Evolutionary conservation across 2,888 invertebrate species (phyloP).

Genomic region (Plusia festucae): DNA sequence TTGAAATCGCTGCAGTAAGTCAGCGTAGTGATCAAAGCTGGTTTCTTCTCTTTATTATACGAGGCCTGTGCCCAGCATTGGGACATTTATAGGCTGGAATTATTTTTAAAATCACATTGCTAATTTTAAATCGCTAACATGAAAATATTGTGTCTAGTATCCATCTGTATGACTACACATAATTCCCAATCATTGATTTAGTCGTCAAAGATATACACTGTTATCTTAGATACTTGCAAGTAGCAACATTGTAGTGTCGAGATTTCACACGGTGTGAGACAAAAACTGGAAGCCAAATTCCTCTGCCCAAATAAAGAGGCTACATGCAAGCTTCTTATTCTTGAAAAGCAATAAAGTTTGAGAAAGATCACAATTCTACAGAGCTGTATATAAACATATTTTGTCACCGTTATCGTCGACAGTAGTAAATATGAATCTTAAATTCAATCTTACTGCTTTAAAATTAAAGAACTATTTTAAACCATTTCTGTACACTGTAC

Average conservation of each 20-base stretch:
- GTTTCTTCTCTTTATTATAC: too few relatives aligned
- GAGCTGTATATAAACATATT: not conserved
- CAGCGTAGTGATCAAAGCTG: too few relatives aligned
- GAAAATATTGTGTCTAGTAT: too few relatives aligned
- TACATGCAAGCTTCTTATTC: not conserved
- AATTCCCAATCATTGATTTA: not conserved
- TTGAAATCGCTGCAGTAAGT: too few relatives aligned
- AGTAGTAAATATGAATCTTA: not conserved
- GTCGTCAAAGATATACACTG: not conserved
- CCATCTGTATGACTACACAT: not conserved
- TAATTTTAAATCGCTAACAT: too few relatives aligned
- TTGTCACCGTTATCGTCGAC: not conserved
- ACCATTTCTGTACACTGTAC: too few relatives aligned
- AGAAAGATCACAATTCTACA: not conserved
- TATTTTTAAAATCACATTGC: too few relatives aligned
- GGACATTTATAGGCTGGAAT: too few relatives aligned
- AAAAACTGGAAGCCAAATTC: conserved; percentile 1
- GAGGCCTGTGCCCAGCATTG: too few relatives aligned
- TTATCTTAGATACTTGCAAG: not conserved
- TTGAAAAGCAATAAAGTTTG: not conserved
- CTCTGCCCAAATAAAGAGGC: conserved; percentile 1
- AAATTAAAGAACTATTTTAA: not conserved
- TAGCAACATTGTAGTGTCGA: not conserved
- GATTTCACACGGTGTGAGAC: not conserved
- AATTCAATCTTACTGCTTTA: not conserved